Evolutionary conservation across 2,113 vertebrate species (phyloP), one percentile per base, ranked within the genome.

Genomic region (Electrona antarctica): DNA sequence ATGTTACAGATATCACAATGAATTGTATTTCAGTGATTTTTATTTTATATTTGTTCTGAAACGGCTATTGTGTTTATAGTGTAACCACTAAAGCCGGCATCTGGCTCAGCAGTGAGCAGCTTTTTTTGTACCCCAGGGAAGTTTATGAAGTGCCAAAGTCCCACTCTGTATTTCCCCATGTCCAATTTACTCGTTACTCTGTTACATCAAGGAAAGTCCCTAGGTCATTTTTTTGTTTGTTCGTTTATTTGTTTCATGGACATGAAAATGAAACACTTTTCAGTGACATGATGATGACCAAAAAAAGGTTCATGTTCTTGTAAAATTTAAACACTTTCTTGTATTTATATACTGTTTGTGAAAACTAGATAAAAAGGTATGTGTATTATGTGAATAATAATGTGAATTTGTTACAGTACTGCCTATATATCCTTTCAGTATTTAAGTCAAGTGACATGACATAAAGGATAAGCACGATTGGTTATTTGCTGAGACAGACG

Each of bases 1-100:
- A 55, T n/a, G 45, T 77, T 63, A 88, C 73, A 88, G 84, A 85
- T 85, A 85, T 82, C 81, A 89, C 64, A 52, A 80, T 86, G 74
- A 83, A 73, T 71, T 83, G 64, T 80, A 69, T 78, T 74, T 75
- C 56, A 79, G 56, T 70, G 11, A 65, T 51, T 69, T 60, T 69
- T 73, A 3, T 76, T 64, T 8, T 64, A 10, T 81, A 79, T 10
- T 41, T 6, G 0, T 66, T 82, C 76, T 84, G 74, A 80, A 77
- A 62, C n/a, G 60, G 28, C 33, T 46, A 13, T 46, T 52, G 46
- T 45, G 7, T 66, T 54, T 47, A n/a, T 7, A 66, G 50, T 55
- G 50, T 69, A 69, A 77, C 79, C 74, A 85, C 62, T 82, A 57
- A 80, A 84, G 84, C 69, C 33, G 33, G 3, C 74, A 7, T 56